These are phyloP conservation scores for Troides oblongomaculatus DNA, from an alignment of 2,888 invertebrate species.

Conservation along the genomic window DNA sequence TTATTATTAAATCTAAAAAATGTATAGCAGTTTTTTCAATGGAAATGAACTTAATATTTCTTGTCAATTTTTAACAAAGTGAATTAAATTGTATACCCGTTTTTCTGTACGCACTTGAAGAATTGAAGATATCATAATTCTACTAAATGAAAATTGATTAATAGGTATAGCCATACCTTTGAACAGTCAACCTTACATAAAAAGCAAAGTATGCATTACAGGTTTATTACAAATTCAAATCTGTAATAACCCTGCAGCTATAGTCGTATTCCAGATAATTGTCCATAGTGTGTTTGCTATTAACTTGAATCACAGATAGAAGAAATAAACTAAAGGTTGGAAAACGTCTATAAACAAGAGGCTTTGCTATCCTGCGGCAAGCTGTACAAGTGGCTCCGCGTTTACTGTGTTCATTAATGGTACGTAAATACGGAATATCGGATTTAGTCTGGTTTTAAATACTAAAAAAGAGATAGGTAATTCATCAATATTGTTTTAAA, in stretches of 20 bases:
- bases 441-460: neutral
- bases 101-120: too few relatives aligned
- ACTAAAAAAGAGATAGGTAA: neutral
- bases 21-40: too few relatives aligned
- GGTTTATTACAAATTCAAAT: too few relatives aligned
- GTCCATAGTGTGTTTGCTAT: neutral
- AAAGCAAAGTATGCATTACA: too few relatives aligned
- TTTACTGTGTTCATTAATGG: constrained; percentile 11
- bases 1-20: neutral
- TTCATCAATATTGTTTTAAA: neutral
- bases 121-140: too few relatives aligned
- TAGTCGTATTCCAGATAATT: neutral
- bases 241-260: neutral
- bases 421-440: neutral
- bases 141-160: too few relatives aligned
- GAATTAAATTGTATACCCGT: too few relatives aligned
- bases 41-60: too few relatives aligned
- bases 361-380: constrained; percentile 31
- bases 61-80: too few relatives aligned
- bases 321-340: constrained; percentile 37
- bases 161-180: too few relatives aligned
- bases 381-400: constrained; percentile 1
- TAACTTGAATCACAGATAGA: constrained; percentile 28
- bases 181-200: too few relatives aligned
- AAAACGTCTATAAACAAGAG: constrained; percentile 34